Evolutionary conservation across 2,113 vertebrate species (phyloP), one percentile per base, ranked within the genome.

Genomic region (Rhinogobius similis): DNA sequence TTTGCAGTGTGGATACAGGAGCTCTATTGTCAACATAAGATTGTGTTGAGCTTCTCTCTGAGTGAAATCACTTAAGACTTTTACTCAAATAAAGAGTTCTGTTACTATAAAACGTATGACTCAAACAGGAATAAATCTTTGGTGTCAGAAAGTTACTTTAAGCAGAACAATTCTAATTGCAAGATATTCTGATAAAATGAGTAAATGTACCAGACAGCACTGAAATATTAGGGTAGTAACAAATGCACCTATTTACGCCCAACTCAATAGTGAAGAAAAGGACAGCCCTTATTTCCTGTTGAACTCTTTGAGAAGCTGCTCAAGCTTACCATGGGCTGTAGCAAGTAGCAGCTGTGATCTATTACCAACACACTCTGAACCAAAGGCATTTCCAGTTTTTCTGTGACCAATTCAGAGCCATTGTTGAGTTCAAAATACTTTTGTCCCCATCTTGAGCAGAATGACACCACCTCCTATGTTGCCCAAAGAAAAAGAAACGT

Each of bases 201-300:
- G n/a, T n/a, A n/a, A n/a, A n/a, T n/a, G n/a, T n/a, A n/a, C n/a
- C n/a, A n/a, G n/a, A n/a, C n/a, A n/a, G 32, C 9, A 8, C 32
- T 1, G 32, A 36, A 36, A 36, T 36, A 36, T 36, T 29, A 2
- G 38, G 1, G 39, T 58, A 68, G 65, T 72, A 65, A 55, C 38
- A 74, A 50, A 68, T 63, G 43, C 41, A 73, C 46, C 62, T 75
- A 32, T 50, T 71, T 24, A 63, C 65, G 53, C n/a, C 21, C 24
- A 59, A 27, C 23, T 38, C 72, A 66, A 71, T 65, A 65, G 41
- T 62, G 16, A 44, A 8, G 14, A 8, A 21, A 32, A 36, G 27
- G 12, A 43, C 62, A n/a, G 1, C 12, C 53, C 46, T 38, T 6
- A 44, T 56, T 43, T 77, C 29, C 59, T 63, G 41, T 38, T 65